Evolutionary conservation across 2,797 vertebrate species (phyloP).

Genomic region (Agapornis canus): DNA sequence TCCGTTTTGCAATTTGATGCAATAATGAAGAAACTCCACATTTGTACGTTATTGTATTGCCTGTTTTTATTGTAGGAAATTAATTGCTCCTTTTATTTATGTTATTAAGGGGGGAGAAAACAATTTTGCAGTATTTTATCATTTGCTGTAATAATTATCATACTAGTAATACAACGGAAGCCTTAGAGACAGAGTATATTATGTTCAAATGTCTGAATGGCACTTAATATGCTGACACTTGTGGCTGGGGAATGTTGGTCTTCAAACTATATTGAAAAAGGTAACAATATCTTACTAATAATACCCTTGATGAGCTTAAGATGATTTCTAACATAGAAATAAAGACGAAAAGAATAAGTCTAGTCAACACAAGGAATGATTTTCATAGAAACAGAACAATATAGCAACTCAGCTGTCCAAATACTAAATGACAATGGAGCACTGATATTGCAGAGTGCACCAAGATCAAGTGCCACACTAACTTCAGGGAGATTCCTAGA

Average conservation of each 20-base stretch:
- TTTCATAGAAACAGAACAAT: slow-evolving; percentile 82
- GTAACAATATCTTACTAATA: slow-evolving; percentile 85
- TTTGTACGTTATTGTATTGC: slow-evolving; percentile 84
- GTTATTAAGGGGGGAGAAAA: slow-evolving; percentile 79
- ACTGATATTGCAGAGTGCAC: not conserved
- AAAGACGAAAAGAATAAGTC: slow-evolving; percentile 74
- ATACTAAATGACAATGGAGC: not conserved
- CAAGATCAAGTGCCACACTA: not conserved
- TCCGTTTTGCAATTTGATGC: slow-evolving; percentile 83
- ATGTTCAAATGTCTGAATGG: slow-evolving; percentile 61
- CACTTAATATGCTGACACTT: slow-evolving; percentile 60
- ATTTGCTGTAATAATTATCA: slow-evolving; percentile 82
- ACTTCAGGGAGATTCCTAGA: not conserved
- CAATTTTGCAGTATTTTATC: slow-evolving; percentile 79
- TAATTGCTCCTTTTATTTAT: slow-evolving; percentile 84
- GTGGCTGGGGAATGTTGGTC: slow-evolving; percentile 75
- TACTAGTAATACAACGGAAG: slow-evolving; percentile 74
- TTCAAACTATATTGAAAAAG: slow-evolving; percentile 76
- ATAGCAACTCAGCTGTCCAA: slow-evolving; percentile 42
- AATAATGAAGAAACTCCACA: slow-evolving; percentile 84
- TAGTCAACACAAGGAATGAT: slow-evolving; percentile 78
- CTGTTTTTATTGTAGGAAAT: slow-evolving; percentile 85
- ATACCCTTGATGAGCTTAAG: slow-evolving; percentile 82
- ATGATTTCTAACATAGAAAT: slow-evolving; percentile 81
- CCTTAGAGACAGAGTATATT: slow-evolving; percentile 63